phyloP scores from a whole-genome alignment of 2,113 vertebrate genomes.

The Callopanchax toddi region DNA sequence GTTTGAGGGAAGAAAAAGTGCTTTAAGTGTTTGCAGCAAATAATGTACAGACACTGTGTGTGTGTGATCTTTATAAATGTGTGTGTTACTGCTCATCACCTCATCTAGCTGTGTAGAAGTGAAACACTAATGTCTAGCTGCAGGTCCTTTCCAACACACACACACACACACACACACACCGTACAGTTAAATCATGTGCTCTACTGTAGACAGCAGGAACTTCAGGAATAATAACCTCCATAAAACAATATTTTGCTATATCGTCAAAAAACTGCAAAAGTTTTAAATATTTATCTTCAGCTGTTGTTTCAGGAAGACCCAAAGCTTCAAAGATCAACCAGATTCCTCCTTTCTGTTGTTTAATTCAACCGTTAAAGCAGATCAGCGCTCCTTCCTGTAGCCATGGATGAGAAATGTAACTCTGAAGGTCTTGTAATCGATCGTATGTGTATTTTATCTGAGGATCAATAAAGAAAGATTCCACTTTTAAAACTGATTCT shows the following conservation, averaged over 20 bases:
- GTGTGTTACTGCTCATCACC: neutral
- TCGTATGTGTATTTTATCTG: conserved; percentile 66
- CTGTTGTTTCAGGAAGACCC: neutral
- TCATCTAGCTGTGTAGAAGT: conserved; percentile 8
- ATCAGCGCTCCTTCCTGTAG: neutral
- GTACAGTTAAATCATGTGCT: neutral
- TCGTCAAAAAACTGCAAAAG: neutral
- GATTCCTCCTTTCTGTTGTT: neutral
- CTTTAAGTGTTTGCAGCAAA: conserved; percentile 63
- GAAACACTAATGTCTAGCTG: conserved; percentile 23
- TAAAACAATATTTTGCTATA: conserved; percentile 9
- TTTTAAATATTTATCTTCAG: conserved; percentile 29
- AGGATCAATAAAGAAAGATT: conserved; percentile 69
- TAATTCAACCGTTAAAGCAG: conserved; percentile 27
- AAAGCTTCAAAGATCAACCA: neutral
- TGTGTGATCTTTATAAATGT: conserved; percentile 33
- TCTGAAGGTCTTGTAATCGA: conserved; percentile 23
- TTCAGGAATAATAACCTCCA: conserved; percentile 1
- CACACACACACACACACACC: neutral
- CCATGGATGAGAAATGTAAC: neutral
- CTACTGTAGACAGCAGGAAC: neutral
- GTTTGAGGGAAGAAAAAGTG: conserved; percentile 20
- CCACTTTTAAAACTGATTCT: conserved; percentile 70
- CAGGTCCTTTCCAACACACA: neutral
- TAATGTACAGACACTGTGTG: conserved; percentile 54